Evolutionary conservation across 2,888 invertebrate genomes (phyloP), one percentile per base, ranked within the genome.

Genomic region (Bombyx huttoni): DNA sequence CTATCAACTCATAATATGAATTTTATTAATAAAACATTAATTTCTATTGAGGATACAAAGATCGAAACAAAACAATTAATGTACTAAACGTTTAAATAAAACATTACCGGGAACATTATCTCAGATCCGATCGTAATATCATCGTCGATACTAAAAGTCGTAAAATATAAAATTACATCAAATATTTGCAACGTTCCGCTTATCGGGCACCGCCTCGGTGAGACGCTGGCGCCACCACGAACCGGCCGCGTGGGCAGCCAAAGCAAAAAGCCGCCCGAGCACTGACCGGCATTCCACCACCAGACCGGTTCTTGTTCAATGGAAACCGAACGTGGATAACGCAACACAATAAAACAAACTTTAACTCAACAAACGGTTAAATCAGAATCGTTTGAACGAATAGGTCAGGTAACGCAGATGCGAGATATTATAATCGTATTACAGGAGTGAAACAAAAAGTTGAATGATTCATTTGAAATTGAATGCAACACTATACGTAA

Each of bases 281-380:
- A 70, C 64, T 61, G 71, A 69, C 61, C 66, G 74, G 81, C 85
- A 85, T 85, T 86, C 85, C 85, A 68, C 67, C 66, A 62, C 70
- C 67, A 67, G 84, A 86, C 87, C 86, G 85, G 86, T 86, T 77
- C 64, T 54, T 55, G 60, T 76, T 85, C 82, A 86, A 85, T 86
- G 79, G 76, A 75, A 70, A 78, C 81, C 85, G 81, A 80, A 67
- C 63, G 59, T 58, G 58, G 57, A 57, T 60, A 58, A 53, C 51
- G 54, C 46, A 34, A 46, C 69, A 61, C 65, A 61, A 66, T 54
- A 77, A 70, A 77, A 51, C 56, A 65, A 63, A 70, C 73, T 66
- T 62, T 75, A 67, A 51, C 51, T 50, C 33, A 24, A 53, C 51
- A 54, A 48, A 49, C 58, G 60, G 59, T 60, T 59, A 64, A 67